Percentiles rank a stretch among this genome's conserved stretches.
phyloP scores from a whole-genome alignment of 64 coral and sea anemone species.

The Stichodactyla mertensii region DNA sequence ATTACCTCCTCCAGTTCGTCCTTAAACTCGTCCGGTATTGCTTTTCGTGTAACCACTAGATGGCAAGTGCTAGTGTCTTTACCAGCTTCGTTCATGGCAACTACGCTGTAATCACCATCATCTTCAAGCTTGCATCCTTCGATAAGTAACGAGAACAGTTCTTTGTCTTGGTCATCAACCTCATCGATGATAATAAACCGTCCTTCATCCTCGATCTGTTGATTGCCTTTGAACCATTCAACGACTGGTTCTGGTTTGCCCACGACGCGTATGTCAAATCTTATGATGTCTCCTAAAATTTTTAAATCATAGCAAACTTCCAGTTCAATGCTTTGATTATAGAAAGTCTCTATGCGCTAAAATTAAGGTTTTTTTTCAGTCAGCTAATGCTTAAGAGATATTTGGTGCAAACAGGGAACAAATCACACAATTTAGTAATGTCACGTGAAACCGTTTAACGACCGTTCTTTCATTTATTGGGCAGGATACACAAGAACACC shows the following conservation, averaged over 20 bases:
- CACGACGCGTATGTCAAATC: slow-evolving; percentile 61
- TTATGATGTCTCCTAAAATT: slow-evolving; percentile 37
- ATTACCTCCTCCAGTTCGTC: slow-evolving; percentile 56
- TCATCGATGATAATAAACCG: slow-evolving; percentile 82
- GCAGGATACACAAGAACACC: too few relatives aligned
- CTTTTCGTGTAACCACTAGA: slow-evolving; percentile 51
- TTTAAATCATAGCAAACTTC: not conserved
- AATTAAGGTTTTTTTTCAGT: too few relatives aligned
- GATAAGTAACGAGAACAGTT: slow-evolving; percentile 69
- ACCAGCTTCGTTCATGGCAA: slow-evolving; percentile 91
- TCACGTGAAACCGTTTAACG: too few relatives aligned
- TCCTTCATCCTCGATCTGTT: slow-evolving; percentile 66
- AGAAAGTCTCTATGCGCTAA: too few relatives aligned
- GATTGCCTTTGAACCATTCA: slow-evolving; percentile 79
- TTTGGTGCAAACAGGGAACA: too few relatives aligned
- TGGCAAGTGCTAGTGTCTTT: slow-evolving; percentile 59
- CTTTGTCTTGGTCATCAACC: slow-evolving; percentile 78
- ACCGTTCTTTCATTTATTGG: too few relatives aligned
- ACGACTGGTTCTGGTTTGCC: slow-evolving; percentile 80
- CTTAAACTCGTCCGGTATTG: slow-evolving; percentile 68
- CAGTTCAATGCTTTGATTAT: not conserved
- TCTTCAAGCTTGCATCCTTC: slow-evolving; percentile 63
- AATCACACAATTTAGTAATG: too few relatives aligned
- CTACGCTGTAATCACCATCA: slow-evolving; percentile 57
- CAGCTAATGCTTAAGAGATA: too few relatives aligned